Evolutionary conservation across 2,888 invertebrate species (phyloP), one percentile per base, ranked within the genome.

Genomic region (Drosophila maculinotata): DNA sequence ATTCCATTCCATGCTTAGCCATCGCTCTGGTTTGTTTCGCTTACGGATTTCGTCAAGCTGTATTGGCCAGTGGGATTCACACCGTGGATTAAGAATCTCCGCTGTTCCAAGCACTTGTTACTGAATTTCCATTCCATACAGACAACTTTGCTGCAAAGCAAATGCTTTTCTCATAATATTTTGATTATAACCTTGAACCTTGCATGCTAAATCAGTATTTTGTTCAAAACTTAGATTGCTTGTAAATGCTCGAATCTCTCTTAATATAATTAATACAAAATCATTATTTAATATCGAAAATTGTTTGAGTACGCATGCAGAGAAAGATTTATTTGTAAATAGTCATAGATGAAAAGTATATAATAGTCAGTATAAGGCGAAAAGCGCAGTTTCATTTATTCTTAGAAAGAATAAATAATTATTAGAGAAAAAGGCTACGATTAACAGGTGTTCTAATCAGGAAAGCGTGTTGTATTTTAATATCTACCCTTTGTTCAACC

Each of bases 51-150:
- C 51, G 36, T 42, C 66, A 69, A 59, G 60, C 48, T 69, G 65
- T 15, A 8, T 33, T 66, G 65, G 42, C 53, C 76, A 73, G 79
- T 82, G 84, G 85, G 74, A 79, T 83, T 89, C 84, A 77, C 79
- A 72, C 66, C 77, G 76, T 88, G 82, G 87, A 88, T 86, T 83
- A 76, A 79, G 85, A 88, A 80, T 85, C 66, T 47, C 65, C 65
- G 77, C 76, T 85, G 81, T 64, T 52, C 60, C 71, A 66, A 60
- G 58, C 64, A 63, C 72, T 67, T 75, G 65, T 41, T 28, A 58
- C 49, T 48, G 67, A 48, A 69, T 28, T 47, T 68, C 53, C 58
- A 51, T 48, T 26, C 23, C 14, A 51, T 33, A 41, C 48, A 65
- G 52, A 44, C 28, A 25, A 31, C 6, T 20, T 45, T 17, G 6